Evolutionary conservation across 2,888 invertebrate species (phyloP).

Genomic region (Leptinotarsa haldemani): DNA sequence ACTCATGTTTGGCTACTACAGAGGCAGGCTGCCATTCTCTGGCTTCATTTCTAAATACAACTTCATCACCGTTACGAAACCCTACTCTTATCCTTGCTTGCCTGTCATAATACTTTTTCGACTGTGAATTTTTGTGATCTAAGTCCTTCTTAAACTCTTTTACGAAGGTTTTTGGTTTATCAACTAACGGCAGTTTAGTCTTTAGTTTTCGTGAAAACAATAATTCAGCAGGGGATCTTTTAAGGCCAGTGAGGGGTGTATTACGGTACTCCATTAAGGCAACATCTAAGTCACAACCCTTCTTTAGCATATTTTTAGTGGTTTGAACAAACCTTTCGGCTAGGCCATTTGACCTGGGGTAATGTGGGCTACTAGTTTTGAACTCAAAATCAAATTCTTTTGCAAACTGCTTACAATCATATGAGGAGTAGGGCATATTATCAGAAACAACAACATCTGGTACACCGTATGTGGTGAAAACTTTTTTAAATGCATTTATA

Average conservation of each 20-base stretch:
- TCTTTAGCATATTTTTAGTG: constrained; percentile 30
- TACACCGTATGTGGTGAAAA: constrained; percentile 33
- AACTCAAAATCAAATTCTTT: constrained; percentile 42
- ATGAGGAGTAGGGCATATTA: constrained; percentile 42
- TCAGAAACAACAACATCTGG: constrained; percentile 38
- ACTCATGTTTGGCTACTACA: constrained; percentile 1
- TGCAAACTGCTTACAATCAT: constrained; percentile 41
- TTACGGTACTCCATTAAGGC: constrained; percentile 13
- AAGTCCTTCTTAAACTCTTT: not conserved
- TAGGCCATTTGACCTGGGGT: constrained; percentile 43
- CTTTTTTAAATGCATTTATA: constrained; percentile 19
- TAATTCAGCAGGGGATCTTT: constrained; percentile 9
- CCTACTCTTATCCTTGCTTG: not conserved
- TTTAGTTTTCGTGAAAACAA: constrained; percentile 9
- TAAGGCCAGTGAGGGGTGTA: constrained; percentile 18
- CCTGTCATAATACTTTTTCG: constrained; percentile 6
- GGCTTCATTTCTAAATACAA: constrained; percentile 9
- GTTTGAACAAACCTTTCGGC: constrained; percentile 37
- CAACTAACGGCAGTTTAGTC: constrained; percentile 2
- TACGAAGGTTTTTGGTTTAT: not conserved
- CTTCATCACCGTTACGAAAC: constrained; percentile 3
- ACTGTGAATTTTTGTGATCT: not conserved
- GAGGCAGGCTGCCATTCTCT: constrained; percentile 7
- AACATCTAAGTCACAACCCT: constrained; percentile 21
- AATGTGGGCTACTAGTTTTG: constrained; percentile 41